phyloP scores from a whole-genome alignment of 2,888 invertebrate genomes.

The Dynastes maya region DNA sequence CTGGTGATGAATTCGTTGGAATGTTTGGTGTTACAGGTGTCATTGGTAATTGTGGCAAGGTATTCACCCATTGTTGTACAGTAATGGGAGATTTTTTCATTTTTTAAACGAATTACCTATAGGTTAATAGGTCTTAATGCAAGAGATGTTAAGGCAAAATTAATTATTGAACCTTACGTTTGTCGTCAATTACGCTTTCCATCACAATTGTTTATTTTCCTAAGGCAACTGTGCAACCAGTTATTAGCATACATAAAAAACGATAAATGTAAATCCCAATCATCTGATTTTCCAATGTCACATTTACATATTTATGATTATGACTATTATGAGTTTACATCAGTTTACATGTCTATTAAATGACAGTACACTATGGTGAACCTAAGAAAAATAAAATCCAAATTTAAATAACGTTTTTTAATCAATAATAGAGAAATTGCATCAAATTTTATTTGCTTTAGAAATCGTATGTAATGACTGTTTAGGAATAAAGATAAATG shows the following conservation, averaged over 20 bases:
- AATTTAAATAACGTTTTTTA: too few relatives aligned
- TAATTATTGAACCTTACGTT: conserved; percentile 18
- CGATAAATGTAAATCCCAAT: neutral
- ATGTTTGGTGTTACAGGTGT: conserved; percentile 56
- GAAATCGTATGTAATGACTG: too few relatives aligned
- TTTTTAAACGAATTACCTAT: conserved; percentile 34
- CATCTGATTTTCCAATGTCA: conserved; percentile 33
- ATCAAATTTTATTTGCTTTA: too few relatives aligned
- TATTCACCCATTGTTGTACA: conserved; percentile 85
- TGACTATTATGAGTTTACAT: neutral
- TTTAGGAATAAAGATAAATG: too few relatives aligned
- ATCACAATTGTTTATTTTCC: conserved; percentile 33
- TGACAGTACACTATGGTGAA: too few relatives aligned
- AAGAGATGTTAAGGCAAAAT: neutral
- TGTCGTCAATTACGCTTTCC: conserved; percentile 13
- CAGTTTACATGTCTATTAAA: too few relatives aligned
- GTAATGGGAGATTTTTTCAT: conserved; percentile 77
- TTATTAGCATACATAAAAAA: conserved; percentile 6
- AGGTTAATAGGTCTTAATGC: conserved; percentile 3
- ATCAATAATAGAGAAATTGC: too few relatives aligned
- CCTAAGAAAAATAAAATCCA: too few relatives aligned
- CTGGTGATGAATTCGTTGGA: conserved; percentile 52
- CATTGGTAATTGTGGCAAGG: conserved; percentile 72
- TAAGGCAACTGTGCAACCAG: conserved; percentile 4
- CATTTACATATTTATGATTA: conserved; percentile 29